These are phyloP conservation scores for Mastomys natalensis DNA, from an alignment of 2,113 vertebrate genomes.

Conservation along the genomic window DNA sequence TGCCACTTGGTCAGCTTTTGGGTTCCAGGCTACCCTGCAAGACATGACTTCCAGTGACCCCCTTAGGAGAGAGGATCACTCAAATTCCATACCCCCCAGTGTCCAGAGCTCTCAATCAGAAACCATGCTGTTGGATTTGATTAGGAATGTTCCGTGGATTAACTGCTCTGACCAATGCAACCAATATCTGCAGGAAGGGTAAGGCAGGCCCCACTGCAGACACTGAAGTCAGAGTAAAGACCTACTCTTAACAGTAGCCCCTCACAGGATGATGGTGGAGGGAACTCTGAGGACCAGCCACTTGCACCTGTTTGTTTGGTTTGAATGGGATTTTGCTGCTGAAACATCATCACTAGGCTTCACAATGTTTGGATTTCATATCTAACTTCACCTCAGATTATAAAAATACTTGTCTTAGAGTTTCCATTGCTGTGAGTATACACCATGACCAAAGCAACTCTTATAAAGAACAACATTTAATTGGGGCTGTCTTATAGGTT, in stretches of 20 bases:
- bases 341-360: background rate
- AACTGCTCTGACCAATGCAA: background rate
- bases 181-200: background rate
- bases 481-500: no score
- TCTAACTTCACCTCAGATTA: slow-evolving; percentile 1
- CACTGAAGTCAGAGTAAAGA: background rate
- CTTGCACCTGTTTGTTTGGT: background rate
- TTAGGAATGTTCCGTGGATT: background rate
- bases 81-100: background rate
- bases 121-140: background rate
- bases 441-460: no score
- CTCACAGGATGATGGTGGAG: accelerated
- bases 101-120: background rate
- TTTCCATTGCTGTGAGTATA: no score
- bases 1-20: background rate
- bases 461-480: no score
- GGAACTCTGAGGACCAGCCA: background rate
- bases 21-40: background rate
- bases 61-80: background rate
- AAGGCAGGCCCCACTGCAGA: background rate
- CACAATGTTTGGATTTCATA: slow-evolving; percentile 12
- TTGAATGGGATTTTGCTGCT: background rate
- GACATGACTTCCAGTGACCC: background rate
- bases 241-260: background rate
- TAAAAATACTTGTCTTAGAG: background rate